phyloP scores from a whole-genome alignment of 2,888 invertebrate species.

The Athetis lepigone region DNA sequence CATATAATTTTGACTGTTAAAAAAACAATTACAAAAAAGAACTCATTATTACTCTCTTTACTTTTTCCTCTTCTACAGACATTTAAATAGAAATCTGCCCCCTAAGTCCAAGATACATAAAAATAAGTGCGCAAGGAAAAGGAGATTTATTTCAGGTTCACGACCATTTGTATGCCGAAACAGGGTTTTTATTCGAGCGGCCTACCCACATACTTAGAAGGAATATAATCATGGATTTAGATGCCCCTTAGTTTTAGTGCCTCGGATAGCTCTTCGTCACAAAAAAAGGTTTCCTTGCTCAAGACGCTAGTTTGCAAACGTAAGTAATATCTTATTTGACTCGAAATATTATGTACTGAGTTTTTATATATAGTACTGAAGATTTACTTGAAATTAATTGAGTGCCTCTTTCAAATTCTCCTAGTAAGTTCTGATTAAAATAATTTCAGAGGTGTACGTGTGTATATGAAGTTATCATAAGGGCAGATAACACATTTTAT shows the following conservation, averaged over 20 bases:
- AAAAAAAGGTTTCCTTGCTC: constrained; percentile 12
- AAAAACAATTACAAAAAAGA: no score
- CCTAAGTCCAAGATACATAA: constrained; percentile 21
- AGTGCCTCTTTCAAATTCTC: no score
- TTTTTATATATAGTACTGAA: no score
- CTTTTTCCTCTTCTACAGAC: no score
- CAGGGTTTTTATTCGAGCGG: constrained; percentile 49
- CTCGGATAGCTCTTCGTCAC: constrained; percentile 31
- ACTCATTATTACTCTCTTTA: no score
- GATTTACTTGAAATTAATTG: no score
- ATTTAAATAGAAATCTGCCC: constrained; percentile 3
- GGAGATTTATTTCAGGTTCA: constrained; percentile 47
- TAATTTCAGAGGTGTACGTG: no score
- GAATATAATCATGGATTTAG: constrained; percentile 54
- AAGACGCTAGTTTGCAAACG: not conserved
- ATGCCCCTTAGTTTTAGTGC: constrained; percentile 39
- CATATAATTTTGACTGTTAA: no score
- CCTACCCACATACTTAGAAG: constrained; percentile 45
- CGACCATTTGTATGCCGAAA: constrained; percentile 38
- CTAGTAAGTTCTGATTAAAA: no score
- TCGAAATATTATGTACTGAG: no score
- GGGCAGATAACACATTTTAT: no score
- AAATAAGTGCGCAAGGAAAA: constrained; percentile 31
- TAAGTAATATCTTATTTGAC: not conserved
- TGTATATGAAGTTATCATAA: no score